These are phyloP conservation scores for Pseudomyrmex gracilis DNA, from an alignment of 1,140 invertebrate genomes.

Conservation along the genomic window DNA sequence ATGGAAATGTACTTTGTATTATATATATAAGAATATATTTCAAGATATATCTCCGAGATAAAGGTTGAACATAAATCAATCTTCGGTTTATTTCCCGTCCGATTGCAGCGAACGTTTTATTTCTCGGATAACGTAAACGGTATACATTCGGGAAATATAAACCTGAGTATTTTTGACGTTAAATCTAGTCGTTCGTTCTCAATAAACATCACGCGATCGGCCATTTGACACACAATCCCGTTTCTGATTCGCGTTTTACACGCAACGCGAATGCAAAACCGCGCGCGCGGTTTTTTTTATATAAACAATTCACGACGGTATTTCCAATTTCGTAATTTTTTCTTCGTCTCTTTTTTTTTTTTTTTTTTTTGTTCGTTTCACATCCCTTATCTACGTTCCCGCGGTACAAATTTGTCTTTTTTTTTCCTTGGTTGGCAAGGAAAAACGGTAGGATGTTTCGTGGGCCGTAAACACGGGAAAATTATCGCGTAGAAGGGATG, in stretches of 20 bases:
- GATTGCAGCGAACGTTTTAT: neutral
- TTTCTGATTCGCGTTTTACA: constrained; percentile 4
- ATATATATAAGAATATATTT: neutral
- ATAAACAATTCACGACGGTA: neutral
- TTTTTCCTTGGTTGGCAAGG: constrained; percentile 53
- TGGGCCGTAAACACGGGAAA: constrained; percentile 74
- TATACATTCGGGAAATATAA: neutral
- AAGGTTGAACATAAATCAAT: neutral
- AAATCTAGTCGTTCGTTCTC: constrained; percentile 9
- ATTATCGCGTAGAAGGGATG: constrained; percentile 71
- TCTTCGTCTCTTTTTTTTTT: neutral
- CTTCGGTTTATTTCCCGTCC: neutral
- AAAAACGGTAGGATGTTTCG: constrained; percentile 66
- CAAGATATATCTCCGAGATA: neutral
- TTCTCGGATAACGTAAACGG: constrained; percentile 5
- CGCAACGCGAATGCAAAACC: neutral
- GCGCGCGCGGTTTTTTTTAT: neutral
- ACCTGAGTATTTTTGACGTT: neutral
- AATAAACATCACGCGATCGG: neutral
- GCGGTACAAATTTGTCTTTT: constrained; percentile 36
- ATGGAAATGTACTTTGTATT: neutral
- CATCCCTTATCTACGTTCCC: neutral
- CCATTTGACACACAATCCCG: constrained; percentile 37
- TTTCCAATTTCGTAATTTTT: constrained; percentile 57
- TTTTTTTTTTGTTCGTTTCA: neutral